phyloP scores from a whole-genome alignment of 1,140 invertebrate species.

The Teleogryllus occipitalis region DNA sequence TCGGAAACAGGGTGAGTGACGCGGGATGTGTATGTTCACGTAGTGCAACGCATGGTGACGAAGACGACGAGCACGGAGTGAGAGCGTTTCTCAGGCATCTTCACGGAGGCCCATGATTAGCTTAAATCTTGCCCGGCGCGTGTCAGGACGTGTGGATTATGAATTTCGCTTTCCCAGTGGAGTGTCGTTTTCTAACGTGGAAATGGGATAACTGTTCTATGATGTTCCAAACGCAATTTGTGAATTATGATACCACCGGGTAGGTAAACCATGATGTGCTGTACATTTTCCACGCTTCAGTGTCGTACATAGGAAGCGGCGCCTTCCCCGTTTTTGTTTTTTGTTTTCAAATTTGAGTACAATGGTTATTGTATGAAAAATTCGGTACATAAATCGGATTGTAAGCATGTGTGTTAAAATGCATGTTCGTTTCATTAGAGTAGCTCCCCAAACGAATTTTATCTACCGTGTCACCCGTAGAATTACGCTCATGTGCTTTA shows the following conservation, averaged over 20 bases:
- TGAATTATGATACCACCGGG: conserved; percentile 3
- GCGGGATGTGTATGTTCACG: background rate
- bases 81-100: background rate
- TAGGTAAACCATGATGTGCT: background rate
- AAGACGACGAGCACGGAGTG: background rate
- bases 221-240: background rate
- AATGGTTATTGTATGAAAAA: background rate
- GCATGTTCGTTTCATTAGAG: background rate
- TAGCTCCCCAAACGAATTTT: background rate
- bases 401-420: background rate
- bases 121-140: background rate
- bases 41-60: background rate
- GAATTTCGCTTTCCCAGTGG: background rate
- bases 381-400: background rate
- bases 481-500: background rate
- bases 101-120: background rate
- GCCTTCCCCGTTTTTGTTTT: background rate
- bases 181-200: background rate
- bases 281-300: background rate
- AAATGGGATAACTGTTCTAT: conserved; percentile 1
- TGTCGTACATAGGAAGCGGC: background rate
- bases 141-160: background rate
- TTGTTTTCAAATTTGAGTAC: conserved; percentile 1
- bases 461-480: background rate
- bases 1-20: conserved; percentile 3